Conservation (phyloP, 2,888 invertebrate species). For the Dolomedes plantarius region DNA sequence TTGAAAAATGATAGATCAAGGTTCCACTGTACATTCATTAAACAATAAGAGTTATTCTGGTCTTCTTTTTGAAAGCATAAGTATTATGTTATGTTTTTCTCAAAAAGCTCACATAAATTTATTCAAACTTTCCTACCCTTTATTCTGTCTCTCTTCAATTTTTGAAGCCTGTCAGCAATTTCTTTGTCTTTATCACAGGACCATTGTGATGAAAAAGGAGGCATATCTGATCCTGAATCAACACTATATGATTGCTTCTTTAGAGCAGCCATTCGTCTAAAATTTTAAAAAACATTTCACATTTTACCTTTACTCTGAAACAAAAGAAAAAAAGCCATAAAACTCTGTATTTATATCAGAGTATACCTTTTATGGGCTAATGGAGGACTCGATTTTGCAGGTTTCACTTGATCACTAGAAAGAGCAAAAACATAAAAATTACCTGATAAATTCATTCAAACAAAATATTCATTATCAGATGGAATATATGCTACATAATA, state of each 20-base stretch:
- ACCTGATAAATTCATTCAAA: too few species aligned
- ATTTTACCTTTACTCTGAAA: background rate
- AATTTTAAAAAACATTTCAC: background rate
- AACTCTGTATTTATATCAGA: background rate
- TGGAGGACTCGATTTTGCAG: constrained; percentile 36
- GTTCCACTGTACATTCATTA: too few species aligned
- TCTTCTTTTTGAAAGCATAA: too few species aligned
- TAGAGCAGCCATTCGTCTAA: constrained; percentile 48
- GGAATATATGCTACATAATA: background rate
- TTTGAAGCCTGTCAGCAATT: constrained; percentile 54
- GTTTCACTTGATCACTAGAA: background rate
- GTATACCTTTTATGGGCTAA: constrained; percentile 63
- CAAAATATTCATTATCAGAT: too few species aligned
- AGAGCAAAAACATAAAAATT: constrained; percentile 9
- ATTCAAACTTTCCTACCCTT: too few species aligned
- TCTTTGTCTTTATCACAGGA: constrained; percentile 56
- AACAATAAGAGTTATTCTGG: too few species aligned
- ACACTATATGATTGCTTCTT: constrained; percentile 56
- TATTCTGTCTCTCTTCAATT: constrained; percentile 46
- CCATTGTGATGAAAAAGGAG: too few species aligned
- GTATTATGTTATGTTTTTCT: too few species aligned
- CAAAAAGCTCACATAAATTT: too few species aligned
- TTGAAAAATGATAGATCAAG: too few species aligned
- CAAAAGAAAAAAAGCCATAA: background rate
- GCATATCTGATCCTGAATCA: constrained; percentile 30